Evolutionary conservation across 2,888 invertebrate species (phyloP).

Genomic region (Kuschelorhynchus macadamiae): DNA sequence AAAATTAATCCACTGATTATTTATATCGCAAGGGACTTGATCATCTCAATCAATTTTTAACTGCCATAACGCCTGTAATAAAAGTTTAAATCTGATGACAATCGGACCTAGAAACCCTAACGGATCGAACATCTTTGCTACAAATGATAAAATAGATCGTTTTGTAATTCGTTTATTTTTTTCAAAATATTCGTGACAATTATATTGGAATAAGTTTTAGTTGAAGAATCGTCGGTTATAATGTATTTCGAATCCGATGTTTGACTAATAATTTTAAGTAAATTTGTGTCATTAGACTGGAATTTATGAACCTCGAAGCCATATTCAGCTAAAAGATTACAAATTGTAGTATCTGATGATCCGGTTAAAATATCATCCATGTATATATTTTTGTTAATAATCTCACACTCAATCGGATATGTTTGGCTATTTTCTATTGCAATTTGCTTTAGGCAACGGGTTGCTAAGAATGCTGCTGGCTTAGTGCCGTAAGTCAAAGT

Average conservation of each 20-base stretch:
- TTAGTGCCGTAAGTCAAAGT: slow-evolving; percentile 33
- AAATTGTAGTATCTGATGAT: background rate
- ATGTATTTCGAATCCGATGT: background rate
- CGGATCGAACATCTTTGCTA: slow-evolving; percentile 50
- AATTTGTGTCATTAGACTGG: slow-evolving; percentile 12
- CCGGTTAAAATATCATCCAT: slow-evolving; percentile 23
- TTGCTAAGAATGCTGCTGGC: slow-evolving; percentile 14
- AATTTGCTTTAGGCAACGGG: slow-evolving; percentile 25
- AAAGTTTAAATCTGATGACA: slow-evolving; percentile 46
- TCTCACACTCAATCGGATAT: slow-evolving; percentile 4
- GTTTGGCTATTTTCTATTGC: background rate
- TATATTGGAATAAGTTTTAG: slow-evolving; percentile 46
- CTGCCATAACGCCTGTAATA: slow-evolving; percentile 50
- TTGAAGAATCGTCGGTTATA: slow-evolving; percentile 25
- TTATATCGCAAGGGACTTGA: slow-evolving; percentile 23
- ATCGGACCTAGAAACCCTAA: slow-evolving; percentile 48
- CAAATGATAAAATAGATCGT: slow-evolving; percentile 39
- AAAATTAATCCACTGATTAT: slow-evolving; percentile 19
- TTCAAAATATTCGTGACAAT: slow-evolving; percentile 3
- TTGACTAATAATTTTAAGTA: background rate
- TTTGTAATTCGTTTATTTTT: slow-evolving; percentile 37
- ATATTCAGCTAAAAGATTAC: slow-evolving; percentile 13
- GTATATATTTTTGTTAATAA: slow-evolving; percentile 11
- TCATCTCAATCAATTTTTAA: slow-evolving; percentile 45
- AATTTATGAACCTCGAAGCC: slow-evolving; percentile 24